phyloP scores from a whole-genome alignment of 64 coral and sea anemone genomes.

The Dendronephthya gigantea region DNA sequence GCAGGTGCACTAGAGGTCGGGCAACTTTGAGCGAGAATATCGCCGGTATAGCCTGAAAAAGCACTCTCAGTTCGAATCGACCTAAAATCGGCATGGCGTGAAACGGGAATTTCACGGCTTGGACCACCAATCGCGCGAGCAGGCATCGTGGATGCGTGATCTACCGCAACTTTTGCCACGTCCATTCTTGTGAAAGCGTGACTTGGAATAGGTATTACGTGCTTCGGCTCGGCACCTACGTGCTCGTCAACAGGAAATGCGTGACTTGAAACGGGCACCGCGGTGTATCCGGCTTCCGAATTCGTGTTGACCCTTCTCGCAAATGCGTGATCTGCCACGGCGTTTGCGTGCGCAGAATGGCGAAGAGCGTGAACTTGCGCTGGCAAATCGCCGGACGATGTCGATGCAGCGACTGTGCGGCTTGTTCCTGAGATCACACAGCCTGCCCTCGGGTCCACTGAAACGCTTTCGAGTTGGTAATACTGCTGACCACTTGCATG shows the following conservation, averaged over 20 bases:
- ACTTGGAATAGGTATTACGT: neutral
- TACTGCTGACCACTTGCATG: neutral
- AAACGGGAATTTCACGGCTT: neutral
- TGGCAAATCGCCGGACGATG: neutral
- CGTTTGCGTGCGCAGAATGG: neutral
- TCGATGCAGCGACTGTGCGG: neutral
- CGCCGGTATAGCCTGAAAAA: neutral
- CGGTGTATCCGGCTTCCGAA: neutral
- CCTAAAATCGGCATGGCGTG: neutral
- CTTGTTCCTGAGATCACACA: neutral
- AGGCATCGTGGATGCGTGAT: neutral
- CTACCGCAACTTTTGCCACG: no score
- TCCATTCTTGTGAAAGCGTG: neutral
- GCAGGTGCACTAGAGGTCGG: neutral
- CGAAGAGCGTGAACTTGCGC: neutral
- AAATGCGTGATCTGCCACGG: neutral
- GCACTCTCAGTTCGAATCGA: neutral
- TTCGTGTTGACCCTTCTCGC: neutral
- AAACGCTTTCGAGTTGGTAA: neutral
- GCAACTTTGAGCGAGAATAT: neutral
- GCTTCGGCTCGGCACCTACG: neutral
- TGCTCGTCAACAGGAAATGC: neutral
- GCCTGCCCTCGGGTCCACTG: neutral
- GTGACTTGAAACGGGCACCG: neutral
- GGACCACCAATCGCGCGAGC: neutral